phyloP scores from a whole-genome alignment of 2,113 vertebrate genomes.

The Casuarius casuarius region DNA sequence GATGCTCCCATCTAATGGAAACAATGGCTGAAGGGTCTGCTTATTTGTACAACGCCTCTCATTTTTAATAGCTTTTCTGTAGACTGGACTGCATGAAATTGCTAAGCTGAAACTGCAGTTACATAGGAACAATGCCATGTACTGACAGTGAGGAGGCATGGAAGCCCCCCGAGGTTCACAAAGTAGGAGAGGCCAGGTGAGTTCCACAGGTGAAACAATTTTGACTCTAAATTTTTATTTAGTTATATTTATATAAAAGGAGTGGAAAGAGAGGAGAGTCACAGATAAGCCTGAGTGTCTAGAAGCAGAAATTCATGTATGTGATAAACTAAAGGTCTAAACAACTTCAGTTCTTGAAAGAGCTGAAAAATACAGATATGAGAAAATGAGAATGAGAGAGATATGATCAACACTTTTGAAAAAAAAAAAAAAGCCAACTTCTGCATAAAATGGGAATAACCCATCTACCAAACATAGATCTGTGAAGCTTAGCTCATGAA shows the following conservation, averaged over 20 bases:
- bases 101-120: not conserved
- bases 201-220: not conserved
- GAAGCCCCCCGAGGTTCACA: not conserved
- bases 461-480: not conserved
- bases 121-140: not conserved
- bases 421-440: not conserved
- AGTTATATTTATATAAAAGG: not conserved
- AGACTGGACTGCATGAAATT: constrained; percentile 45
- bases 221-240: not conserved
- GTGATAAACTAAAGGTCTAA: not conserved
- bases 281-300: not conserved
- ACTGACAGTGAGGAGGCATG: not conserved
- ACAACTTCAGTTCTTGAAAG: not conserved
- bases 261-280: not conserved
- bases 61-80: constrained; percentile 45
- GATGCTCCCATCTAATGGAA: not conserved
- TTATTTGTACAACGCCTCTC: constrained; percentile 45
- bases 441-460: not conserved
- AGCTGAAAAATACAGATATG: not conserved
- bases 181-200: not conserved
- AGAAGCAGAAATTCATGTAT: not conserved
- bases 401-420: not conserved
- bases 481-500: not conserved
- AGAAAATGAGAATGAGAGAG: not conserved
- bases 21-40: constrained; percentile 18